Evolutionary conservation across 2,888 invertebrate species (phyloP).

Genomic region (Thumatha senex): DNA sequence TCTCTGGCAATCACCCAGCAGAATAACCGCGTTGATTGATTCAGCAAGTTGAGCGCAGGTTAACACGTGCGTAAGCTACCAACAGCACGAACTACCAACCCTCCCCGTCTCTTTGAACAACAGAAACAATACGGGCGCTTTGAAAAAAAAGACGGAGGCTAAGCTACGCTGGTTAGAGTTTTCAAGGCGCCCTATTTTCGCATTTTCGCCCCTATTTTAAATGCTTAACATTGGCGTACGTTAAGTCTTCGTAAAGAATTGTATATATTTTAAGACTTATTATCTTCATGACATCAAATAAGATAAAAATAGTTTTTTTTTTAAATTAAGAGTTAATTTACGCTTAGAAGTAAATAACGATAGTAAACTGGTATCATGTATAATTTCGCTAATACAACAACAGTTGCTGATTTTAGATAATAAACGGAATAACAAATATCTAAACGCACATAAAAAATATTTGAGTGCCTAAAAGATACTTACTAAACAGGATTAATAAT

Average conservation of each 20-base stretch:
- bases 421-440: too few species aligned
- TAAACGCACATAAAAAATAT: too few species aligned
- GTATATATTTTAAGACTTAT: neutral
- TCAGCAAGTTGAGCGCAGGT: constrained; percentile 79
- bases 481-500: too few species aligned
- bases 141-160: constrained; percentile 41
- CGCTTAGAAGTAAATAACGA: too few species aligned
- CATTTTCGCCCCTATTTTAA: constrained; percentile 51
- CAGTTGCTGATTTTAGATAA: too few species aligned
- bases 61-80: constrained; percentile 65
- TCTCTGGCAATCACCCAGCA: constrained; percentile 63
- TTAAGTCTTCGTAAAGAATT: constrained; percentile 18
- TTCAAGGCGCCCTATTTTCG: constrained; percentile 54
- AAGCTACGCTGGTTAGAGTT: constrained; percentile 37
- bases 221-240: constrained; percentile 31
- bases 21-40: constrained; percentile 77
- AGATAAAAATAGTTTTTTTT: too few species aligned
- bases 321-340: too few species aligned
- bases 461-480: too few species aligned
- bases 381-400: too few species aligned
- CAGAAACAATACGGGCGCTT: constrained; percentile 20
- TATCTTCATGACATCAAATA: too few species aligned
- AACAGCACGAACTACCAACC: constrained; percentile 48
- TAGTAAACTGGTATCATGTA: too few species aligned
- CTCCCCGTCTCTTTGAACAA: constrained; percentile 26